Evolutionary conservation across 2,888 invertebrate species (phyloP), one percentile per base, ranked within the genome.

Genomic region (Capitulum mitella): DNA sequence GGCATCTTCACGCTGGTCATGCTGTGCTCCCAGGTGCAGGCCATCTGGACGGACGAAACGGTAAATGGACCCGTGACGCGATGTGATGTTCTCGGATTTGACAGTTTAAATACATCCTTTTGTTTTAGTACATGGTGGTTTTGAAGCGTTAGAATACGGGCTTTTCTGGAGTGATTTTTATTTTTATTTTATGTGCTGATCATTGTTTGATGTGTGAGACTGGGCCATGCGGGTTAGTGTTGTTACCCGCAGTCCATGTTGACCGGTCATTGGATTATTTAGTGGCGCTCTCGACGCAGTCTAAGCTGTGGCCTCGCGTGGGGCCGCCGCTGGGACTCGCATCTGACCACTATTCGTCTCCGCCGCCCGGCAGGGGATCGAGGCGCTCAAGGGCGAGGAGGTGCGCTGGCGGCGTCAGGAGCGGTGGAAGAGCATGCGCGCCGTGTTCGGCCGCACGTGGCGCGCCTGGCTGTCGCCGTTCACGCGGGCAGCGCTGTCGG

Each of bases 41-140:
- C 98, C 43, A 98, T 99, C 85, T 96, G 97, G 91, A 95, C 95
- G 84, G 99, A 99, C 87, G 97, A 99, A 88, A 99, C 99, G 83
- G 96, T 93, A 86, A 86, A 89, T 85, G 77, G 51, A 34, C 29
- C 5, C 16, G 46, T 40, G 34, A 5, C 12, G 51, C 12, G 51
- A 51, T 26, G 54, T n/a, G n/a, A n/a, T n/a, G n/a, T n/a, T n/a
- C n/a, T 61, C 37, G 22, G 34, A 29, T n/a, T 29, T 29, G 19
- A 78, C 34, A 26, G 48, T 37, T 32, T 64, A n/a, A n/a, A n/a
- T n/a, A 61, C 70, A 26, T 78, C 32, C 19, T 22, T n/a, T 34
- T 48, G 29, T n/a, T 8, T 37, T 22, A 6, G 51, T 43, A 40
- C 58, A 64, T 37, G 40, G 70, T 70, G n/a, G n/a, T n/a, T n/a